Percentiles rank a stretch among this genome's conserved stretches.
Conservation (phyloP, 2,113 vertebrate species). For the Glaucomys volans region DNA sequence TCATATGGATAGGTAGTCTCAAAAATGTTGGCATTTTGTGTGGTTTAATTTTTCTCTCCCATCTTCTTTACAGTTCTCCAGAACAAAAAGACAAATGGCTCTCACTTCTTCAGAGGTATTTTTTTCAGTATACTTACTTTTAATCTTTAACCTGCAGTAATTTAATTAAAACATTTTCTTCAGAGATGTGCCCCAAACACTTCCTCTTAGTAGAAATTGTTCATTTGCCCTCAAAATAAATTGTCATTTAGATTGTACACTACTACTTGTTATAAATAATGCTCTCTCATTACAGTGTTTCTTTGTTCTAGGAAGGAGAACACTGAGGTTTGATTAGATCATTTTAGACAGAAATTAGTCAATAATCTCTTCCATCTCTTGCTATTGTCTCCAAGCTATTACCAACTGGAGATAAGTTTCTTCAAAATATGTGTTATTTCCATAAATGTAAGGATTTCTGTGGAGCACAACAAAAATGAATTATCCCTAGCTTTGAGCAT, state of each 20-base stretch:
- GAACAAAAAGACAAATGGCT: conserved; percentile 96
- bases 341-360: conserved; percentile 47
- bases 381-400: neutral
- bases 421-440: conserved; percentile 28
- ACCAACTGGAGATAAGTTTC: conserved; percentile 13
- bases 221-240: conserved; percentile 41
- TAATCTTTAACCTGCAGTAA: conserved; percentile 38
- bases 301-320: conserved; percentile 52
- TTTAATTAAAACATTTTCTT: conserved; percentile 30
- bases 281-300: neutral
- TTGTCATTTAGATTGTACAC: neutral
- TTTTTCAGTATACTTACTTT: conserved; percentile 60
- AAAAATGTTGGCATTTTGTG: neutral
- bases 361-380: neutral
- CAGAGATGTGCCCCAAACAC: neutral
- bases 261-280: conserved; percentile 4
- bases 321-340: conserved; percentile 25
- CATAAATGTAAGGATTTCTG: neutral
- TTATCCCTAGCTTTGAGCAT: neutral
- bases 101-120: conserved; percentile 94
- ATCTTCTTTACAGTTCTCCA: conserved; percentile 89
- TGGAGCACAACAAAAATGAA: conserved; percentile 2
- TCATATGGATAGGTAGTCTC: neutral
- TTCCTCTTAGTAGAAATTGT: conserved; percentile 5
- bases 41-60: conserved; percentile 64